Percentiles rank a stretch among this genome's conserved stretches.
phyloP scores from a whole-genome alignment of 2,113 vertebrate species.

The Psittacara wagleri region DNA sequence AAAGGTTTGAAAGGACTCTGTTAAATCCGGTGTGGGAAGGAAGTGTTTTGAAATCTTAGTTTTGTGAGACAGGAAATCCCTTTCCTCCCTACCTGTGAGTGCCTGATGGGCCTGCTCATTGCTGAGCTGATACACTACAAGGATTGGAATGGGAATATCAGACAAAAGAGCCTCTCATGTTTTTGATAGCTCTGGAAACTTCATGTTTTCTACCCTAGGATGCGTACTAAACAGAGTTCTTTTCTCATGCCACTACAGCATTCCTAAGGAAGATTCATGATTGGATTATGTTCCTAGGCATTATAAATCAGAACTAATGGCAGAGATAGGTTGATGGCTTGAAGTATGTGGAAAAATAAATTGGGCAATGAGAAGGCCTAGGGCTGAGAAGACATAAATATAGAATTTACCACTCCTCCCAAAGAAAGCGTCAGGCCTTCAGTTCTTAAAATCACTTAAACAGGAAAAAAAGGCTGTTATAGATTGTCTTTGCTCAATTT shows the following conservation, averaged over 20 bases:
- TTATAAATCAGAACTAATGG: constrained; percentile 76
- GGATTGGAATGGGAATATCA: background rate
- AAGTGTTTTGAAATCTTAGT: background rate
- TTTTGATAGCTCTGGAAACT: constrained; percentile 33
- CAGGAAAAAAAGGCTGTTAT: background rate
- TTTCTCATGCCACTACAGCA: constrained; percentile 46
- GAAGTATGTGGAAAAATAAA: constrained; percentile 76
- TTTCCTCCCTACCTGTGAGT: background rate
- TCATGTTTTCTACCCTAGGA: constrained; percentile 52
- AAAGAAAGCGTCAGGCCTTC: constrained; percentile 15
- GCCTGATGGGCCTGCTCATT: background rate
- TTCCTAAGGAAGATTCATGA: constrained; percentile 74
- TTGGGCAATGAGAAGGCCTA: constrained; percentile 45
- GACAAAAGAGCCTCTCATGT: constrained; percentile 33
- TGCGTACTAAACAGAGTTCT: constrained; percentile 33
- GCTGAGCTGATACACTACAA: background rate
- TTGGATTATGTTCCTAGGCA: constrained; percentile 67
- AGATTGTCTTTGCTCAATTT: background rate
- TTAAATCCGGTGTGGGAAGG: background rate
- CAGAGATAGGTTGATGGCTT: constrained; percentile 71
- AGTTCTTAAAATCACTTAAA: constrained; percentile 42
- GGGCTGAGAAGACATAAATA: constrained; percentile 69
- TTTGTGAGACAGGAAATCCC: constrained; percentile 7
- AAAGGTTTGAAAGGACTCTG: background rate
- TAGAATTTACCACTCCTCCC: constrained; percentile 43